A percentile compares a stretch with the other conserved stretches of the same genome.
Conservation (phyloP, 2,797 vertebrate species). For the Takifugu rubripes region DNA sequence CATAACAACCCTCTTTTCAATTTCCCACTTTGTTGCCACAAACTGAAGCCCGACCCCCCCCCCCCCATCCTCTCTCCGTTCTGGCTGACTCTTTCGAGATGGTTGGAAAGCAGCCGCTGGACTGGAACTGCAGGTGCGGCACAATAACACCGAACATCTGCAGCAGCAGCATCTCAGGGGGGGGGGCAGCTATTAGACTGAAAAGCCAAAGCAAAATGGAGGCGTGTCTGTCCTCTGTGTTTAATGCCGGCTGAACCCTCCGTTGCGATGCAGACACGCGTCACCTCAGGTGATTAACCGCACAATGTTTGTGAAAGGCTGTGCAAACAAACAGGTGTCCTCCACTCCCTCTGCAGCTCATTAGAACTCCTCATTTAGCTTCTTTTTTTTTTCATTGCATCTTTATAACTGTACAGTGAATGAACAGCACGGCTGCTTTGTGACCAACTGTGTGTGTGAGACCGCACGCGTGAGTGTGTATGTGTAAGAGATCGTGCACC, state of each 20-base stretch:
- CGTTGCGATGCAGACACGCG: constrained; percentile 65
- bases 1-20: too few species aligned
- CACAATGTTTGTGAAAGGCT: constrained; percentile 55
- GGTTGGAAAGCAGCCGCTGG: constrained; percentile 43
- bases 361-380: constrained; percentile 61
- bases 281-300: constrained; percentile 72
- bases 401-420: constrained; percentile 17
- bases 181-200: constrained; percentile 45
- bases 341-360: constrained; percentile 69
- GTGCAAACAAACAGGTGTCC: constrained; percentile 74
- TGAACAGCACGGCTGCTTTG: neutral
- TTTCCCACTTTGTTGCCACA: too few species aligned
- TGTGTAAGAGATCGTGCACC: constrained; percentile 5
- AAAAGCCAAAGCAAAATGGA: constrained; percentile 59
- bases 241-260: constrained; percentile 54
- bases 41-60: neutral
- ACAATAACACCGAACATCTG: constrained; percentile 63
- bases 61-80: neutral
- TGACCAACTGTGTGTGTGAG: constrained; percentile 11
- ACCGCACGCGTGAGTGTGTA: constrained; percentile 2
- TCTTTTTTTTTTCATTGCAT: constrained; percentile 43
- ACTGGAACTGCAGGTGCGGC: constrained; percentile 66
- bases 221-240: constrained; percentile 64
- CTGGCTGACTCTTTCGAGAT: constrained; percentile 1
- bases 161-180: constrained; percentile 45